phyloP scores from a whole-genome alignment of 2,888 invertebrate species.

The Hypsopygia costalis region DNA sequence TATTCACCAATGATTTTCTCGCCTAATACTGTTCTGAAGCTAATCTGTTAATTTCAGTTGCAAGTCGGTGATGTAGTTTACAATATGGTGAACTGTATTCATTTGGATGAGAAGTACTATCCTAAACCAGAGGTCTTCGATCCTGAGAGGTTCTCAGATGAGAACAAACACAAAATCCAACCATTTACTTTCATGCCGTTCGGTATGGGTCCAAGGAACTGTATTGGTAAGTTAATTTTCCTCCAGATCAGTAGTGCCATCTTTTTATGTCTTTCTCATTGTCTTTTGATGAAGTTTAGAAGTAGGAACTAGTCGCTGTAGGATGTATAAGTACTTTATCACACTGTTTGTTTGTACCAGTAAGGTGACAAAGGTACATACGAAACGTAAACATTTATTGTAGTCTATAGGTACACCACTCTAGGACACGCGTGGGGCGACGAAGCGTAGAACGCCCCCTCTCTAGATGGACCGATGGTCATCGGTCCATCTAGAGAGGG shows the following conservation, averaged over 20 bases:
- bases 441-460: too few relatives aligned
- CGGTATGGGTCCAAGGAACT: constrained; percentile 69
- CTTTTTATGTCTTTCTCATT: background rate
- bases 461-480: too few relatives aligned
- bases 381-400: too few relatives aligned
- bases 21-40: too few relatives aligned
- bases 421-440: too few relatives aligned
- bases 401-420: too few relatives aligned
- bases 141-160: constrained; percentile 56
- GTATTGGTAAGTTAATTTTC: constrained; percentile 48
- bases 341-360: too few relatives aligned
- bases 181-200: constrained; percentile 69
- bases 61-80: constrained; percentile 29
- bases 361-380: too few relatives aligned
- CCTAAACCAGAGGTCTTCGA: constrained; percentile 41
- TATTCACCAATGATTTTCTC: too few relatives aligned
- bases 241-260: background rate
- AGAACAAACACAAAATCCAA: constrained; percentile 50
- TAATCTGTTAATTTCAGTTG: constrained; percentile 6
- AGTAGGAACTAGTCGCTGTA: background rate
- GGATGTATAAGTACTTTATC: background rate
- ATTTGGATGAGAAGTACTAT: constrained; percentile 29
- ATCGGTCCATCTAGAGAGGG: too few relatives aligned
- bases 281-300: too few relatives aligned
- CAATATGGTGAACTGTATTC: constrained; percentile 34